Evolutionary conservation across 2,113 vertebrate species (phyloP), one percentile per base, ranked within the genome.

Genomic region (Athene noctua): DNA sequence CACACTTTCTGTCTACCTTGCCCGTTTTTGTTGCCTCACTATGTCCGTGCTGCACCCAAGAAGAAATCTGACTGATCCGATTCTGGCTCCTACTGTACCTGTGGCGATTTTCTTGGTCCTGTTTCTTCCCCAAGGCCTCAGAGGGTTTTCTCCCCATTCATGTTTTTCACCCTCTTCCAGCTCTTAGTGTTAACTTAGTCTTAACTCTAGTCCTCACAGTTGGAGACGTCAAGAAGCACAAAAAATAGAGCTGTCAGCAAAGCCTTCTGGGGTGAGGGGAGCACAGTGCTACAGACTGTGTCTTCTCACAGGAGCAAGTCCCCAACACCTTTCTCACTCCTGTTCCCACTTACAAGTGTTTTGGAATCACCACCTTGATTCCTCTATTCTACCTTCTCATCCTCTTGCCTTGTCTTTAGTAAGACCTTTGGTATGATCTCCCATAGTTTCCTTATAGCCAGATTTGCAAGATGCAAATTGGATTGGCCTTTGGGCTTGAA

Each of bases 41-140:
- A 1, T 4, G 9, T 46, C 42, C 20, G 6, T 25, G 21, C 12
- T 61, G 38, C 34, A 59, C 19, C 26, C 8, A 19, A 34, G 54
- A 70, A 58, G 47, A 70, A 36, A 16, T 19, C 29, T 0, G 0
- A 9, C 9, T 22, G 25, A 27, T 40, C 16, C 0, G 1, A 8
- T 36, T 63, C 58, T 47, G 30, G n/a, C 20, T 88, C 40, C 26
- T 38, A 2, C 54, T 82, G 26, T 29, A 42, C 54, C 20, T 1
- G 0, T 12, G 30, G 54, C 40, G 16, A 25, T 87, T 83, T 55
- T 22, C 27, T 32, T 22, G 32, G 29, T 32, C 26, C 30, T 13
- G 0, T 34, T 15, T 67, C 54, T 59, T 61, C 36, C 32, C 10
- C 13, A 26, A 11, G n/a, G 58, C 17, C 47, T 44, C 36, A 9